phyloP scores from a whole-genome alignment of 2,113 vertebrate genomes.

The Salvelinus fontinalis region DNA sequence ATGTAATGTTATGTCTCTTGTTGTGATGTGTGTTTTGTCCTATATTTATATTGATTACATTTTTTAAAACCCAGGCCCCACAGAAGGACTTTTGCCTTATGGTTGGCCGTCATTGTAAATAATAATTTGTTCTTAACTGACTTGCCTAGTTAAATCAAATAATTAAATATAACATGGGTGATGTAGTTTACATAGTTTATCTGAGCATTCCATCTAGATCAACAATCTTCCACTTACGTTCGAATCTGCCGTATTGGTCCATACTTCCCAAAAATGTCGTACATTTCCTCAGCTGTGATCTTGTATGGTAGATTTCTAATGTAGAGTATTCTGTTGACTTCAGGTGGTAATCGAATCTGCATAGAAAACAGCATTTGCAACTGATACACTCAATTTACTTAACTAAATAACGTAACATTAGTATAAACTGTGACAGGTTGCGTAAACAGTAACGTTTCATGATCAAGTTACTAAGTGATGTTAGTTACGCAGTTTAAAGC shows the following conservation, averaged over 20 bases:
- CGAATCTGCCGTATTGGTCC: conserved; percentile 97
- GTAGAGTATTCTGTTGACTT: conserved; percentile 96
- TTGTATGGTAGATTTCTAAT: conserved; percentile 96
- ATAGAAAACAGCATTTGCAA: conserved; percentile 16
- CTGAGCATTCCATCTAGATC: background rate
- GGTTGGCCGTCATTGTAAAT: background rate
- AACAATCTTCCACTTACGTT: conserved; percentile 83
- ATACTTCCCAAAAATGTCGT: conserved; percentile 99
- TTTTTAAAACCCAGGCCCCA: too few species aligned
- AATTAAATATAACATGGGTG: too few species aligned
- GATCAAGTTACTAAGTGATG: background rate
- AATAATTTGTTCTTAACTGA: background rate
- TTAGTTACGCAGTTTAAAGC: background rate
- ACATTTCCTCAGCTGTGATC: conserved; percentile 99
- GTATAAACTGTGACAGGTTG: background rate
- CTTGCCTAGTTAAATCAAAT: too few species aligned
- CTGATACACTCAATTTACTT: background rate
- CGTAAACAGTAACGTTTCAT: background rate
- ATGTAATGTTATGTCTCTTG: too few species aligned
- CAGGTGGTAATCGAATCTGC: conserved; percentile 95
- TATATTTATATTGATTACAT: too few species aligned
- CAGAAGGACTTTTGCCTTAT: too few species aligned
- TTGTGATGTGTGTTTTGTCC: too few species aligned
- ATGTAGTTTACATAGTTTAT: too few species aligned
- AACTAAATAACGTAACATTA: background rate